Base-by-base conservation (phyloP, 2,888 invertebrate species). In the Onchidella celtica region DNA sequence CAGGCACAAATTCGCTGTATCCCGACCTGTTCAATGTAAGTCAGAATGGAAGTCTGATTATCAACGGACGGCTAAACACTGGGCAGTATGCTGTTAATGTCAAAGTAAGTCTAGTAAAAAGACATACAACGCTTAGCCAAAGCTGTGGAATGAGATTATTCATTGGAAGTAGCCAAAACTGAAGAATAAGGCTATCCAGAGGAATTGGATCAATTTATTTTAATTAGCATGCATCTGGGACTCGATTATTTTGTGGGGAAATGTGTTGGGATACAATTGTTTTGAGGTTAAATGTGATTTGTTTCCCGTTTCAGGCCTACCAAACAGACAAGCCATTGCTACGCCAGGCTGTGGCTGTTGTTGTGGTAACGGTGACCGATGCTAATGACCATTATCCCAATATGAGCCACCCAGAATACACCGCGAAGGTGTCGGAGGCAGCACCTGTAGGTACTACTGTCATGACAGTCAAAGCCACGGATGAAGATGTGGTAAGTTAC, bases 381-480 rank as follows among this genome's bases (percentile, higher is more conserved):
- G 74, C 81, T n/a, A 86, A 86, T 63, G 81, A 86, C 75, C 78
- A 84, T 77, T 24, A 6, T 0, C 85, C 85, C 4, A 32, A 57
- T 40, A 82, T 86, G 84, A 66, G 66, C 27, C n/a, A 68, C 3
- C 3, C 55, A 29, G 14, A 57, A 1, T 85, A 84, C 57, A 27
- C 29, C 2, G 80, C 40, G 0, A 63, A 21, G 3, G 73, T 85
- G 36, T 65, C 65, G 32, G 85, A 85, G 59, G 34, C 38, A 1
- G 68, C 75, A 17, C 11, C 27, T 1, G 40, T 38, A n/a, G 83
- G 78, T n/a, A 74, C 75, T 24, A 74, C 68, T 29, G 40, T 83
- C 11, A 59, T 84, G 4, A 75, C 75, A 21, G 78, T 85, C 32
- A 40, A 79, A n/a, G 85, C 85, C 27, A 57, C 61, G 2, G 85